A percentile compares a stretch with the other conserved stretches of the same genome.
Evolutionary conservation across 35 echinoderm and acorn worm genomes (phyloP).

Genomic region (Ophiothrix spiculata): DNA sequence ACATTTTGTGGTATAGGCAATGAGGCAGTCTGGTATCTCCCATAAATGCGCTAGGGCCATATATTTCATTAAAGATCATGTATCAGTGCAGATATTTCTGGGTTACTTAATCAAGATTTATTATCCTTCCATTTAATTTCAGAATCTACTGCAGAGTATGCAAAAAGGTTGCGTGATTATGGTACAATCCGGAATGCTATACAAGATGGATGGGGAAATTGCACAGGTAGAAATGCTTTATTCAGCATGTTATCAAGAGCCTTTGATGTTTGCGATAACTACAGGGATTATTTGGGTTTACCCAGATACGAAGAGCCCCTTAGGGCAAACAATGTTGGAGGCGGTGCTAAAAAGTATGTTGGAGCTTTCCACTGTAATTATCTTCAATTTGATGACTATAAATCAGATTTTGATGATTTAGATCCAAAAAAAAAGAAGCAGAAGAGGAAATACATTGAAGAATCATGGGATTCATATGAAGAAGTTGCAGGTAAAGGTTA

Average conservation of each 20-base stretch:
- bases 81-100: too few relatives aligned
- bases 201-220: background rate
- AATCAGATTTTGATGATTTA: too few relatives aligned
- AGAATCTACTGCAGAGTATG: background rate
- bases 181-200: background rate
- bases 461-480: background rate
- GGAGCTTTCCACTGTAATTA: background rate
- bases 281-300: background rate
- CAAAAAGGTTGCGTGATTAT: background rate
- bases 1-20: too few relatives aligned
- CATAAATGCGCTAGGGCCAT: too few relatives aligned
- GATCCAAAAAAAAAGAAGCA: too few relatives aligned
- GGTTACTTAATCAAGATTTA: too few relatives aligned
- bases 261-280: background rate
- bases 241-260: background rate
- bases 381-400: too few relatives aligned
- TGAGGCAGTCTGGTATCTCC: too few relatives aligned
- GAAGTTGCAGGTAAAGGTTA: background rate
- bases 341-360: background rate
- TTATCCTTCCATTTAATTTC: too few relatives aligned
- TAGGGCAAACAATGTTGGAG: background rate
- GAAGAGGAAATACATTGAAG: background rate
- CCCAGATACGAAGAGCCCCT: background rate
- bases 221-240: background rate
- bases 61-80: too few relatives aligned